Percentiles rank a stretch among this genome's conserved stretches.
These are phyloP conservation scores for Microcebus lehilahytsara DNA, from an alignment of 2,113 vertebrate species.

Conservation along the genomic window DNA sequence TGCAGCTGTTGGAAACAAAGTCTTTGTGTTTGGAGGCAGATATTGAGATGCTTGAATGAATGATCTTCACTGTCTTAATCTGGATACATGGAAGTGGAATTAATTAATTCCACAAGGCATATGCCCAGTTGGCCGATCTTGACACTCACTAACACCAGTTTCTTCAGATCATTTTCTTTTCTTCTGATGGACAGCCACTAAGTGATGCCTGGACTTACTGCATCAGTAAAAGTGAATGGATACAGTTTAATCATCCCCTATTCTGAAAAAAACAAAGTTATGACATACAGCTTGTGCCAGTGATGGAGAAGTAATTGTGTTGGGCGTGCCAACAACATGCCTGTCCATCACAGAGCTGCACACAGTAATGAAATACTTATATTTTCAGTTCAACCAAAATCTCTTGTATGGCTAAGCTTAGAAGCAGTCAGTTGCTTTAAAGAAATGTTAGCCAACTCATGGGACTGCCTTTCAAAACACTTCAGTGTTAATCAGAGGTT, in stretches of 20 bases:
- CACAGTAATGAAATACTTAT: conserved; percentile 95
- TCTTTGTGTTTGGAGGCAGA: conserved; percentile 95
- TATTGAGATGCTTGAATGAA: conserved; percentile 94
- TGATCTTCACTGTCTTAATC: conserved; percentile 93
- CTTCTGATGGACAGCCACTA: conserved; percentile 94
- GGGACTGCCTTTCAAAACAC: conserved; percentile 95
- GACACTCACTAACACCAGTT: conserved; percentile 94
- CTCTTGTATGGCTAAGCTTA: conserved; percentile 92
- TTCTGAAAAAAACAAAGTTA: conserved; percentile 92
- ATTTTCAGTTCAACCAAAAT: conserved; percentile 95
- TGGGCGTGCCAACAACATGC: conserved; percentile 96
- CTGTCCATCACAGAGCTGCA: conserved; percentile 93
- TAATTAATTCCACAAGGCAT: conserved; percentile 87
- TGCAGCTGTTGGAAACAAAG: conserved; percentile 92
- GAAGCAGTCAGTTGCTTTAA: conserved; percentile 91
- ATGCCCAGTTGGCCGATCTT: conserved; percentile 91
- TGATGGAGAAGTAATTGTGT: conserved; percentile 95
- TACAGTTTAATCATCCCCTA: conserved; percentile 92
- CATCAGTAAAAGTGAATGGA: conserved; percentile 94
- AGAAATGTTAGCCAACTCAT: conserved; percentile 89
- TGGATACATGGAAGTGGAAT: conserved; percentile 96
- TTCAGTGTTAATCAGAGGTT: conserved; percentile 91
- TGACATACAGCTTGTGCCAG: conserved; percentile 97
- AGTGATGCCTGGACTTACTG: conserved; percentile 97
- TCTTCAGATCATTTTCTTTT: conserved; percentile 95